Conservation (phyloP, 2,113 vertebrate genomes). For the Nematolebias whitei region DNA sequence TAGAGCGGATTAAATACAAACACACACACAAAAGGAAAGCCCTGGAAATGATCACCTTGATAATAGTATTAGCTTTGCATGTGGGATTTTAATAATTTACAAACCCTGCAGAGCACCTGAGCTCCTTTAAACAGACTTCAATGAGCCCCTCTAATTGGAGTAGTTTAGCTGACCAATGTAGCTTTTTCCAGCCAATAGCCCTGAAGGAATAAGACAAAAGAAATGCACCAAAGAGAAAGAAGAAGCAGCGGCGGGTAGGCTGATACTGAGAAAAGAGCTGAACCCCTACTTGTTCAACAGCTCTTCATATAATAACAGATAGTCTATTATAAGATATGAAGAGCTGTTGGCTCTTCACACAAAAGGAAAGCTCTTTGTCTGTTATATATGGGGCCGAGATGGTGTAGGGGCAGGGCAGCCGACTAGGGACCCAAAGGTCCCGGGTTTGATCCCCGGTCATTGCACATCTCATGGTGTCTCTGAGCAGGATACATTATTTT, state of each 20-base stretch:
- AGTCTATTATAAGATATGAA: too few species aligned
- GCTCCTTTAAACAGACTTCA: slow-evolving; percentile 29
- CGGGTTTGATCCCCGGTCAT: too few species aligned
- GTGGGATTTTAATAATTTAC: slow-evolving; percentile 51
- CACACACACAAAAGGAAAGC: slow-evolving; percentile 14
- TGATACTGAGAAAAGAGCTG: slow-evolving; percentile 47
- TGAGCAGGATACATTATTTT: too few species aligned
- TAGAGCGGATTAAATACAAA: background rate
- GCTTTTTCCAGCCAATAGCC: slow-evolving; percentile 31
- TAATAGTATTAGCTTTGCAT: slow-evolving; percentile 10
- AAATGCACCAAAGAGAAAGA: background rate
- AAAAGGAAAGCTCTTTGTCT: too few species aligned
- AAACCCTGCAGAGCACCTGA: slow-evolving; percentile 40
- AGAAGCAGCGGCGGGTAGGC: background rate
- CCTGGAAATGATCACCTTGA: slow-evolving; percentile 39
- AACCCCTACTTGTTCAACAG: slow-evolving; percentile 49
- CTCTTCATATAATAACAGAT: slow-evolving; percentile 32
- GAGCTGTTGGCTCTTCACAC: too few species aligned
- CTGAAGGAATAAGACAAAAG: slow-evolving; percentile 35
- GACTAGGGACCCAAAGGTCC: too few species aligned
- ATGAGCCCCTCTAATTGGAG: slow-evolving; percentile 64
- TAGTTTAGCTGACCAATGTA: slow-evolving; percentile 60
- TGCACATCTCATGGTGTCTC: too few species aligned
- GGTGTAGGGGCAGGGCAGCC: too few species aligned
- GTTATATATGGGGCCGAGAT: too few species aligned